Conservation (phyloP, 2,113 vertebrate species). For the Hemichromis elongatus region DNA sequence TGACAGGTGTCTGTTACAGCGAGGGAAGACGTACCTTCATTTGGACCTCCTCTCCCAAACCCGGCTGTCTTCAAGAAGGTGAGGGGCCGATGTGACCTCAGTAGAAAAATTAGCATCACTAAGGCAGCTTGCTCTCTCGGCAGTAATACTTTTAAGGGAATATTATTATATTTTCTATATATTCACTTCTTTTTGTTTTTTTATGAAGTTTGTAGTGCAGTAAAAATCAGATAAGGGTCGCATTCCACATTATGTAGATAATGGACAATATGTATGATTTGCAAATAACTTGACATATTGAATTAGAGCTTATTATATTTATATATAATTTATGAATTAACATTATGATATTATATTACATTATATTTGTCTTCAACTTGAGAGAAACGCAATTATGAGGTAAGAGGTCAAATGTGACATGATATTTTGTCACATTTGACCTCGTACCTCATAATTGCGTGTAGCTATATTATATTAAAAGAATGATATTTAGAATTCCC, state of each 20-base stretch:
- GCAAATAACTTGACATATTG: background rate
- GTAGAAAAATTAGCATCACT: background rate
- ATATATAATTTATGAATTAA: background rate
- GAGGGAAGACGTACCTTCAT: constrained; percentile 87
- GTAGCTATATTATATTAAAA: background rate
- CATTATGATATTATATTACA: background rate
- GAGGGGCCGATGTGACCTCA: background rate
- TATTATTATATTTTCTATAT: background rate
- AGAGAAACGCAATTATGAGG: background rate
- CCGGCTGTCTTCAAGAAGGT: constrained; percentile 91
- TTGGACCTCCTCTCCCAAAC: constrained; percentile 84
- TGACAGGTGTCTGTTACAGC: constrained; percentile 88
- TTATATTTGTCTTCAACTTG: background rate
- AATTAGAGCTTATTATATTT: background rate
- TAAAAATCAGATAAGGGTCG: background rate
- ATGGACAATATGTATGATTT: background rate
- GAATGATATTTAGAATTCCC: background rate
- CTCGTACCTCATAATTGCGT: too few species aligned
- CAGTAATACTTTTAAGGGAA: background rate
- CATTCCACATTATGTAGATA: background rate
- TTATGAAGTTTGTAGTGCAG: background rate
- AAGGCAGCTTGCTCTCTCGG: background rate
- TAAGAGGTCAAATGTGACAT: background rate
- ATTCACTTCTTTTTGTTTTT: background rate
- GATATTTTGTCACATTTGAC: background rate